Percentiles rank a stretch among this genome's conserved stretches.
Evolutionary conservation across 2,797 vertebrate genomes (phyloP).

Genomic region (Arctocebus calabarensis): DNA sequence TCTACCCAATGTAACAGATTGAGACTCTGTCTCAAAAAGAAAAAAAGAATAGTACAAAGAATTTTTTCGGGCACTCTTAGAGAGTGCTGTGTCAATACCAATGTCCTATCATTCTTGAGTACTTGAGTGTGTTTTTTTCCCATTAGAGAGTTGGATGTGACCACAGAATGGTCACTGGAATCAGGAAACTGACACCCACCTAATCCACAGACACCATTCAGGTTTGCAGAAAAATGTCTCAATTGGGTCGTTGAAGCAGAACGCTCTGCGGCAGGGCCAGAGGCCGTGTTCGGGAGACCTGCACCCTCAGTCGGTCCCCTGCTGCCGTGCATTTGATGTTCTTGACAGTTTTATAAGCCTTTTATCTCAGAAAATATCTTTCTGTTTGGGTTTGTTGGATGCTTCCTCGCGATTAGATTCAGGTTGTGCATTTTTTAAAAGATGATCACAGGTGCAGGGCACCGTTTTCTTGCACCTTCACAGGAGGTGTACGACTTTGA

Average conservation of each 20-base stretch:
- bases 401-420: neutral
- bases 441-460: fast-evolving
- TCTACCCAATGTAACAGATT: too few species aligned
- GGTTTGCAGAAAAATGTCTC: neutral
- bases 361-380: neutral
- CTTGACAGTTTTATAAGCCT: neutral
- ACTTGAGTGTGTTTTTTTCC: neutral
- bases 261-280: neutral
- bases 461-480: neutral
- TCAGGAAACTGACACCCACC: neutral
- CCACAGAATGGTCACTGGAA: neutral
- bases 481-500: neutral
- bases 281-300: neutral
- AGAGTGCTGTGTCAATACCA: neutral
- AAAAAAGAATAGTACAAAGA: neutral
- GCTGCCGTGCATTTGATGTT: neutral
- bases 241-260: neutral
- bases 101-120: neutral
- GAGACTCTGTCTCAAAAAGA: too few species aligned
- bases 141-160: neutral
- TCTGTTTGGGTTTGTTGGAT: neutral
- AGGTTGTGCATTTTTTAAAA: neutral
- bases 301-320: neutral
- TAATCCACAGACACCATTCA: neutral
- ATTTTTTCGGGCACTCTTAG: neutral